A percentile compares a stretch with the other conserved stretches of the same genome.
Evolutionary conservation across 2,797 vertebrate species (phyloP).

Genomic region (Danio albolineatus): DNA sequence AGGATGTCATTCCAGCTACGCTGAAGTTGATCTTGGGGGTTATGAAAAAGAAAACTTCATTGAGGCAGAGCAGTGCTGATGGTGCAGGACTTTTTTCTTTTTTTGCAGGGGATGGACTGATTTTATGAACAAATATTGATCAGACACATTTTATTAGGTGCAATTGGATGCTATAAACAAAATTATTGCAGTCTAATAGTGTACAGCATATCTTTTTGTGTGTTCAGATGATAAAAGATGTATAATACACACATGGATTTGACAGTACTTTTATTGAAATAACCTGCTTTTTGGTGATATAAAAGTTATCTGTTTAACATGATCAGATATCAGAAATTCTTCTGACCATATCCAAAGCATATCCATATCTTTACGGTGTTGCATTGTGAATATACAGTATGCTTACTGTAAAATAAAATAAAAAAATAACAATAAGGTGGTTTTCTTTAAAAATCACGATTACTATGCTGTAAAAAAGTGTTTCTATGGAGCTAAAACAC

Average conservation of each 20-base stretch:
- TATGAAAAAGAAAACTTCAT: slow-evolving; percentile 94
- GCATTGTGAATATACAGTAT: slow-evolving; percentile 50
- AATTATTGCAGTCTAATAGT: slow-evolving; percentile 77
- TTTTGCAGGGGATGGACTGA: slow-evolving; percentile 24
- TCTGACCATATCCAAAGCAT: slow-evolving; percentile 2
- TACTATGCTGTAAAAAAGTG: background rate
- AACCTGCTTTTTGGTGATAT: slow-evolving; percentile 65
- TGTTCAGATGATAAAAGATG: slow-evolving; percentile 59
- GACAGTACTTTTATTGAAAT: slow-evolving; percentile 70
- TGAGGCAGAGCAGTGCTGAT: slow-evolving; percentile 92
- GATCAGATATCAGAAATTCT: slow-evolving; percentile 41
- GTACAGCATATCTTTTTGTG: slow-evolving; percentile 68
- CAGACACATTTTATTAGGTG: too few species aligned
- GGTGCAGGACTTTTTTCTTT: slow-evolving; percentile 48
- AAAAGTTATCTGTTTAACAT: slow-evolving; percentile 2
- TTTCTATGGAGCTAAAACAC: too few species aligned
- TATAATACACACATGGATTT: slow-evolving; percentile 71
- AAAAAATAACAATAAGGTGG: slow-evolving; percentile 8
- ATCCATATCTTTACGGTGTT: slow-evolving; percentile 38
- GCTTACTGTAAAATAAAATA: slow-evolving; percentile 59
- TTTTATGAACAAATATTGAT: slow-evolving; percentile 34
- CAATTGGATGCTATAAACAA: slow-evolving; percentile 61
- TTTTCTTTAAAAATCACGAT: background rate
- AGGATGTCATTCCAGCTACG: slow-evolving; percentile 83
- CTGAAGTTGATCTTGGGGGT: slow-evolving; percentile 88